Conservation (phyloP, 1,140 invertebrate genomes). For the Platorchestia sp. region DNA sequence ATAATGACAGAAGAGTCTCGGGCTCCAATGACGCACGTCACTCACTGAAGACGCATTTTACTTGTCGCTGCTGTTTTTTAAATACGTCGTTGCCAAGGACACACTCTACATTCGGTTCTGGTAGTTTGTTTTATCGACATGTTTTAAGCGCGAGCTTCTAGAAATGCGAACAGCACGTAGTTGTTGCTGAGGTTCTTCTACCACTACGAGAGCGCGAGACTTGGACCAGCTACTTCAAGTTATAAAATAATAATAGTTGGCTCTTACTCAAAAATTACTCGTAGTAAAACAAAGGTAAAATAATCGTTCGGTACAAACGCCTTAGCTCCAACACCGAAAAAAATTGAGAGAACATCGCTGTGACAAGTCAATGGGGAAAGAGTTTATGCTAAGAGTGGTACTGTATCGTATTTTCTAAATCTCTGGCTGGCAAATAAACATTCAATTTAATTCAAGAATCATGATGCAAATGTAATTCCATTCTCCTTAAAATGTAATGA, state of each 20-base stretch:
- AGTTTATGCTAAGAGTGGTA: not conserved
- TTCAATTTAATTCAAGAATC: not conserved
- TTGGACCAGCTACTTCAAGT: not conserved
- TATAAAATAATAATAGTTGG: not conserved
- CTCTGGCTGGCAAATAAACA: not conserved
- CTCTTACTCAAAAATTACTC: not conserved
- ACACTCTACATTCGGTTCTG: not conserved
- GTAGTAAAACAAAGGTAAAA: not conserved
- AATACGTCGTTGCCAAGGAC: not conserved
- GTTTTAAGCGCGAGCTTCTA: not conserved
- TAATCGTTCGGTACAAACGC: not conserved
- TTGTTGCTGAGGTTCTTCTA: not conserved
- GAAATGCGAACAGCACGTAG: not conserved
- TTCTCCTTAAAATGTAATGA: not conserved
- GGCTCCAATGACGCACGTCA: too few relatives aligned
- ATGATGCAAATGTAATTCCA: not conserved
- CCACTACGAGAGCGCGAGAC: not conserved
- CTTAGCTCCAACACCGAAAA: not conserved
- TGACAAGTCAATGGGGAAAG: not conserved
- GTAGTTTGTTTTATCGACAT: not conserved
- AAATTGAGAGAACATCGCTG: not conserved
- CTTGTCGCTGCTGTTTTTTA: not conserved
- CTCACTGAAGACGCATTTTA: not conserved
- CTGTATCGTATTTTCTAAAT: not conserved
- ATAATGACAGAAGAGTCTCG: too few relatives aligned